Percentiles rank a stretch among this genome's conserved stretches.
These are phyloP conservation scores for Oscheius sp. DNA, from an alignment of 2,888 invertebrate genomes.

Conservation along the genomic window DNA sequence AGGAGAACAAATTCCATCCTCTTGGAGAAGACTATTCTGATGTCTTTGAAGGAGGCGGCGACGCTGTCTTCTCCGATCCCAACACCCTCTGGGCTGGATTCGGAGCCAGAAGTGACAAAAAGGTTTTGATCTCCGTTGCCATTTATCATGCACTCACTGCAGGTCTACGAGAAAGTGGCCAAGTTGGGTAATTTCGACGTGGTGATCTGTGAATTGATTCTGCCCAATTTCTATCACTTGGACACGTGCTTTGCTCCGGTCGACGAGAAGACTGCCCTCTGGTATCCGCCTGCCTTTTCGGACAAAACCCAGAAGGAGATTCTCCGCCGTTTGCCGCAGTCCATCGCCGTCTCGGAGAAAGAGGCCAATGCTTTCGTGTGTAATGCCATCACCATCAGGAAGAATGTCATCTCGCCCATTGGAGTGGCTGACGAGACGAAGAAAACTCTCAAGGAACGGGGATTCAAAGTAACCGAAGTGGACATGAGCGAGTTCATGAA, in stretches of 20 bases:
- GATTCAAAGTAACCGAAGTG: slow-evolving; percentile 61
- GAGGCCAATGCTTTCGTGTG: slow-evolving; percentile 72
- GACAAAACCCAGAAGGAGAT: slow-evolving; percentile 66
- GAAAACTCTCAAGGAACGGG: slow-evolving; percentile 53
- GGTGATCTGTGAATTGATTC: slow-evolving; percentile 66
- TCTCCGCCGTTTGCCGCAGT: slow-evolving; percentile 64
- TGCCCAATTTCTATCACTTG: slow-evolving; percentile 71
- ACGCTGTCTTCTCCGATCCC: slow-evolving; percentile 70
- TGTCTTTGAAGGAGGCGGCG: slow-evolving; percentile 72
- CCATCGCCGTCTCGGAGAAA: slow-evolving; percentile 68
- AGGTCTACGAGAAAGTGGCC: slow-evolving; percentile 66
- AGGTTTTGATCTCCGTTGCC: slow-evolving; percentile 39
- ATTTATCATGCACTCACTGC: slow-evolving; percentile 14
- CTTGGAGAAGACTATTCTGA: slow-evolving; percentile 68
- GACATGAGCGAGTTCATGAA: slow-evolving; percentile 73
- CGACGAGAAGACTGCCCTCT: slow-evolving; percentile 65
- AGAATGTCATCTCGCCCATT: slow-evolving; percentile 70
- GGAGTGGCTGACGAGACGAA: slow-evolving; percentile 61
- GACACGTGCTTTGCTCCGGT: slow-evolving; percentile 73
- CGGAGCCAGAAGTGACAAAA: slow-evolving; percentile 65
- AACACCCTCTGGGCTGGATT: slow-evolving; percentile 72
- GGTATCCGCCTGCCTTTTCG: slow-evolving; percentile 70
- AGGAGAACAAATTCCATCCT: slow-evolving; percentile 62
- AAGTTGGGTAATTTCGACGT: slow-evolving; percentile 66
- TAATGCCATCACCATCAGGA: slow-evolving; percentile 68